Conservation (phyloP, 2,113 vertebrate genomes). For the Menidia beryllina region DNA sequence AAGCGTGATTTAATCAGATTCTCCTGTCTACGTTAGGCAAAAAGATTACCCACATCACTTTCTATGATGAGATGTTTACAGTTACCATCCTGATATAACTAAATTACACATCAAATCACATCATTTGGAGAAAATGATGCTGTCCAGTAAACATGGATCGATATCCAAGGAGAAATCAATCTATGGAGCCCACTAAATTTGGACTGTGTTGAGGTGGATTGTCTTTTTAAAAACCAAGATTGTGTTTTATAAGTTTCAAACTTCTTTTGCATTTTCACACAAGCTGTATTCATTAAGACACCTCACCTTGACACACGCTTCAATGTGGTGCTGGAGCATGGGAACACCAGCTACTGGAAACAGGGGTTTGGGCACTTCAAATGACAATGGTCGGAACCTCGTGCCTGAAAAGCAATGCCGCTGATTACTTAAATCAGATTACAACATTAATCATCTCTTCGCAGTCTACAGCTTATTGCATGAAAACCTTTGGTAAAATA, state of each 20-base stretch:
- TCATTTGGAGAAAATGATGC: background rate
- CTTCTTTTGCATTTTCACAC: background rate
- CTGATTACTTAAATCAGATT: background rate
- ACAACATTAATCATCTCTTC: background rate
- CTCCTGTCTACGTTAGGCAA: background rate
- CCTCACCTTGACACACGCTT: slow-evolving; percentile 91
- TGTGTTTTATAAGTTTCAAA: background rate
- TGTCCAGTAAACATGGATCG: background rate
- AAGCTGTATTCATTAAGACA: background rate
- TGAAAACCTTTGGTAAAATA: background rate
- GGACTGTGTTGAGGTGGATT: background rate
- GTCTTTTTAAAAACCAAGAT: background rate
- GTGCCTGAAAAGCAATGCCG: slow-evolving; percentile 79
- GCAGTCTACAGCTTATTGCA: background rate
- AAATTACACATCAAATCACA: background rate
- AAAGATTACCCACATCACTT: background rate
- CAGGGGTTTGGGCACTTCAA: slow-evolving; percentile 96
- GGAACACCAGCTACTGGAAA: slow-evolving; percentile 97
- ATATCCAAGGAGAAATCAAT: background rate
- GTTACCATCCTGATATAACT: background rate
- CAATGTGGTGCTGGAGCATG: slow-evolving; percentile 98
- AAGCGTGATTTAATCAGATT: background rate
- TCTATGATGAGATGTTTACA: background rate
- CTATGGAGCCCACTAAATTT: no score
- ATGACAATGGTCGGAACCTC: slow-evolving; percentile 94